Conservation (phyloP, 2,797 vertebrate genomes). For the Ctenochaetus hawaiiensis region DNA sequence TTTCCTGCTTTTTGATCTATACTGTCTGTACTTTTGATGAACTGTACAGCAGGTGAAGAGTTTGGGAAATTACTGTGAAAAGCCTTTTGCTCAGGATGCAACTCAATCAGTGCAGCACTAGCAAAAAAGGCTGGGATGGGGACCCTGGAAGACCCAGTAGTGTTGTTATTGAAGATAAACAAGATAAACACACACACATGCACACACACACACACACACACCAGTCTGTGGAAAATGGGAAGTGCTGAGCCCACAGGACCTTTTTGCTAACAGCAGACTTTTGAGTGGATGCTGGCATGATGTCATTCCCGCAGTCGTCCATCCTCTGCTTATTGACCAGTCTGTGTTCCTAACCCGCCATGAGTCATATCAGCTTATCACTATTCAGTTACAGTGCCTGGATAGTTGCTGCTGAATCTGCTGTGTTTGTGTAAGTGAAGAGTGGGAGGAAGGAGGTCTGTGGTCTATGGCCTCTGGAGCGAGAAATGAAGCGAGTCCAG, state of each 20-base stretch:
- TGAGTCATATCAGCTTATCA: conserved; percentile 62
- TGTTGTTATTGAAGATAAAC: conserved; percentile 54
- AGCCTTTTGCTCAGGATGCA: not conserved
- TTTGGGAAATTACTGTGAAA: not conserved
- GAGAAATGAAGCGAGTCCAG: conserved; percentile 13
- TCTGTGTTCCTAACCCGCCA: conserved; percentile 47
- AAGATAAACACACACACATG: conserved; percentile 28
- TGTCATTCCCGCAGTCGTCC: conserved; percentile 56
- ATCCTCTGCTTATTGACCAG: conserved; percentile 52
- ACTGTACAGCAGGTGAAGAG: no score
- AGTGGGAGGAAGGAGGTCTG: conserved; percentile 16
- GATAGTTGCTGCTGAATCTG: conserved; percentile 17
- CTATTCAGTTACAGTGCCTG: conserved; percentile 36
- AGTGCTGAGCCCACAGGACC: conserved; percentile 62
- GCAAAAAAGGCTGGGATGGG: not conserved
- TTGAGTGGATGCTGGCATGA: conserved; percentile 59
- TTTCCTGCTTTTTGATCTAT: not conserved
- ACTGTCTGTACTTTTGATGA: no score
- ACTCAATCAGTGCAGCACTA: conserved; percentile 14
- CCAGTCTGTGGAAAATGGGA: conserved; percentile 56
- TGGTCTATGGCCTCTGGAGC: conserved; percentile 17
- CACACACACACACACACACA: conserved; percentile 30
- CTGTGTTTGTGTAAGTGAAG: conserved; percentile 48
- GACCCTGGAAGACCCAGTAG: conserved; percentile 36
- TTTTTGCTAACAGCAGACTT: conserved; percentile 64